Percentiles rank a stretch among this genome's conserved stretches.
Conservation (phyloP, 2,113 vertebrate species). For the Platysteira castanea region DNA sequence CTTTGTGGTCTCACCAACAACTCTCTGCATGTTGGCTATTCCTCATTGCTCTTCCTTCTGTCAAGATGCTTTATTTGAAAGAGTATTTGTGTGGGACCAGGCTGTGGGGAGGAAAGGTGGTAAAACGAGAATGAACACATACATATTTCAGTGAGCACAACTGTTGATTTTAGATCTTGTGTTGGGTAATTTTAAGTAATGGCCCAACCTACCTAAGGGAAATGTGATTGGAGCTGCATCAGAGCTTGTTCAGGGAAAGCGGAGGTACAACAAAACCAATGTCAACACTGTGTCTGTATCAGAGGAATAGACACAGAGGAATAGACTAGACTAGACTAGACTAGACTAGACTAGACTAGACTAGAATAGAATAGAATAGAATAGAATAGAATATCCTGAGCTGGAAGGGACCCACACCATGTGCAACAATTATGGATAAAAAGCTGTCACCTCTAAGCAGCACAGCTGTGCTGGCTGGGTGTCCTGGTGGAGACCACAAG, state of each 20-base stretch:
- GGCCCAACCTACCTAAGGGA: not conserved
- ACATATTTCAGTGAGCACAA: not conserved
- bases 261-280: not conserved
- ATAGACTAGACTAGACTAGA: not conserved
- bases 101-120: not conserved
- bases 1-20: not conserved
- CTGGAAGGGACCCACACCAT: not conserved
- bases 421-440: not conserved
- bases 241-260: not conserved
- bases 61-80: not conserved
- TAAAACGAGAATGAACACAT: not conserved
- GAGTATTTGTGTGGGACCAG: not conserved
- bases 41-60: not conserved
- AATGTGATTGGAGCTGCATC: not conserved
- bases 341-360: not conserved
- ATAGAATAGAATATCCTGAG: not conserved
- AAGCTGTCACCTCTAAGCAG: not conserved
- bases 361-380: not conserved
- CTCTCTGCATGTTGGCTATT: not conserved
- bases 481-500: accelerated
- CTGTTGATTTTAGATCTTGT: not conserved
- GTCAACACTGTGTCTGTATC: not conserved
- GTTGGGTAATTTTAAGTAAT: not conserved
- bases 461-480: not conserved
- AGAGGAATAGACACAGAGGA: accelerated